Percentiles rank a stretch among this genome's conserved stretches.
These are phyloP conservation scores for Danionella dracula DNA, from an alignment of 2,797 vertebrate species.

Conservation along the genomic window DNA sequence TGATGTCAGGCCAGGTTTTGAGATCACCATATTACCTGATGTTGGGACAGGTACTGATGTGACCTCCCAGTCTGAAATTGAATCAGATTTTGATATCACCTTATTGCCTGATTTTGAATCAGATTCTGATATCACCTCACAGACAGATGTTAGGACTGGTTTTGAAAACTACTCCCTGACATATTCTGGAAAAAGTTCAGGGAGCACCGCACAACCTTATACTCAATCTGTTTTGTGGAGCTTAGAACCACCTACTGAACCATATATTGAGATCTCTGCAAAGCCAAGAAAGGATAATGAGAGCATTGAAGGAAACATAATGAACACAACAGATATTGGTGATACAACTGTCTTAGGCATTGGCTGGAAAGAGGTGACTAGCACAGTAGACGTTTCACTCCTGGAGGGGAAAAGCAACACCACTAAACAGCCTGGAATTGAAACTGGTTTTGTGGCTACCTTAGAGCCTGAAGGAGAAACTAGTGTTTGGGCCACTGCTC, in stretches of 20 bases:
- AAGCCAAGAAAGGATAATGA: not conserved
- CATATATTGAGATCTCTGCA: not conserved
- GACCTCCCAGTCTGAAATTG: not conserved
- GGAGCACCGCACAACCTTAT: not conserved
- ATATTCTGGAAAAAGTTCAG: too few relatives aligned
- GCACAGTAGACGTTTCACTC: too few relatives aligned
- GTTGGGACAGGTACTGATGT: not conserved
- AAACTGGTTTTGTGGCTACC: not conserved
- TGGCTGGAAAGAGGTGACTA: too few relatives aligned
- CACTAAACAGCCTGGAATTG: not conserved
- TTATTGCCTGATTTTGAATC: not conserved
- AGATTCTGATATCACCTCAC: fast-evolving
- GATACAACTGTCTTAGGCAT: too few relatives aligned
- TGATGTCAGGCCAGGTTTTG: fast-evolving
- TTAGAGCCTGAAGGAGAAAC: not conserved
- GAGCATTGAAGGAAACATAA: not conserved
- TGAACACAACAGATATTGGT: too few relatives aligned
- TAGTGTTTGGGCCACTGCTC: not conserved
- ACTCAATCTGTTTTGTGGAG: not conserved
- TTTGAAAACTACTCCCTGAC: too few relatives aligned
- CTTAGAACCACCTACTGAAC: not conserved
- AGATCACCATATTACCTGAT: not conserved
- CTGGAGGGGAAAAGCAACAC: too few relatives aligned
- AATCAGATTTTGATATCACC: not conserved
- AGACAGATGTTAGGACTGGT: not conserved